Percentiles rank a stretch among this genome's conserved stretches.
Evolutionary conservation across 1,140 invertebrate species (phyloP).

Genomic region (Drosophila takahashii): DNA sequence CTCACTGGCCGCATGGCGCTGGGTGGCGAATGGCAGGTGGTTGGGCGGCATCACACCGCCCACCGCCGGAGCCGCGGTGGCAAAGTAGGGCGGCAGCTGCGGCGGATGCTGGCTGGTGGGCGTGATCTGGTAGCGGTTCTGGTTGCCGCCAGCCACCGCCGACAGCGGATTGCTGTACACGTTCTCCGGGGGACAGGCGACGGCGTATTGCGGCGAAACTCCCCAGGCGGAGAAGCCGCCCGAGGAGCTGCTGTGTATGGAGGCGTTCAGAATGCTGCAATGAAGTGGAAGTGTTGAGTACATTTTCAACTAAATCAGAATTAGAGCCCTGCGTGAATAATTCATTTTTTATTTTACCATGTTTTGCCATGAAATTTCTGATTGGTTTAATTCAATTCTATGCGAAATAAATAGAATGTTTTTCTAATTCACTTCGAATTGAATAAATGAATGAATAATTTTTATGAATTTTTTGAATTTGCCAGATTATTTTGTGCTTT

Average conservation of each 20-base stretch:
- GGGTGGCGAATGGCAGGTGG: slow-evolving; percentile 81
- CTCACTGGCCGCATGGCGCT: slow-evolving; percentile 77
- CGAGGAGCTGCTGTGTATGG: slow-evolving; percentile 83
- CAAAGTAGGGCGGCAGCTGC: slow-evolving; percentile 77
- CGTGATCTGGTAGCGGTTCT: slow-evolving; percentile 83
- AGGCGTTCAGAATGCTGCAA: slow-evolving; percentile 74
- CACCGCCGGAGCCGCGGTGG: slow-evolving; percentile 43
- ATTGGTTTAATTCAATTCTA: too few relatives aligned
- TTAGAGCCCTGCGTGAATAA: too few relatives aligned
- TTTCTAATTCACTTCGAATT: too few relatives aligned
- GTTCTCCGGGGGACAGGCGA: slow-evolving; percentile 66
- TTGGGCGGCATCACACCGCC: slow-evolving; percentile 68
- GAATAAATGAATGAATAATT: too few relatives aligned
- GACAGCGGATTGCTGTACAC: slow-evolving; percentile 83
- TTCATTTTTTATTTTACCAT: too few relatives aligned
- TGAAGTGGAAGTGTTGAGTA: not conserved
- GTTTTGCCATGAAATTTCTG: too few relatives aligned
- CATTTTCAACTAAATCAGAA: not conserved
- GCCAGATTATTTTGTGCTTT: too few relatives aligned
- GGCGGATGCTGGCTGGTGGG: slow-evolving; percentile 82
- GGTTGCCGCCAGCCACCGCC: slow-evolving; percentile 60
- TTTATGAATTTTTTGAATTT: too few relatives aligned
- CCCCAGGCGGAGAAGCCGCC: slow-evolving; percentile 84
- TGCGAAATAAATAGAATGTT: too few relatives aligned
- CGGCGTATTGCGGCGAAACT: slow-evolving; percentile 73